Base-by-base conservation (phyloP, 35 echinoderm and acorn worm genomes). In the Heliocidaris tuberculata region DNA sequence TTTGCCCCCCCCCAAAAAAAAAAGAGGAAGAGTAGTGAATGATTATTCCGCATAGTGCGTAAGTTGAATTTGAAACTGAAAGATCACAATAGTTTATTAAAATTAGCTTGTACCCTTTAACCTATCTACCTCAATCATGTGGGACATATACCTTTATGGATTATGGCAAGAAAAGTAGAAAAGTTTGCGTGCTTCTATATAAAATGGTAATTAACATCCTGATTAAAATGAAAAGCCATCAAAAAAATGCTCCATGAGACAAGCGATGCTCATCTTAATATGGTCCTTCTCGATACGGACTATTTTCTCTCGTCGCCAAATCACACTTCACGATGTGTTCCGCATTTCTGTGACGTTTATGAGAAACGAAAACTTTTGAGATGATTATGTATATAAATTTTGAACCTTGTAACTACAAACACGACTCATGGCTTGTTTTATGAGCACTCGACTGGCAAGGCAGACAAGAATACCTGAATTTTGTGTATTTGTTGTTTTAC, bases 401-500 rank as follows among this genome's bases (percentile, higher is more conserved):
- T 48, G 47, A 89, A 32, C 47, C 87, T 48, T 89, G 47, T 32
- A 89, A 89, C 87, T 89, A 89, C 87, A 89, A 89, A 89, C 87
- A 89, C 15, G 31, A 27, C 87, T 47, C 87, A 89, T 48, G 87
- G 87, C 47, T 89, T 47, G 31, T 32, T 89, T 89, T 89, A 47
- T 47, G 31, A 48, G 31, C 87, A 47, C 31, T 19, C 31, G 47
- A 89, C 87, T n/a, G 31, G 31, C 87, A 89, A 89, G 31, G 31
- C 87, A 48, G 31, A 89, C 31, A 89, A 89, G 47, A 48, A 89
- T 89, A 89, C 31, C 87, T 89, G 87, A 89, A 47, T 89, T 89
- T 48, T 89, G 87, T 89, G 87, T 89, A 89, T 89, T 89, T 89
- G 87, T 89, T 89, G 31, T 89, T 89, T 89, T 89, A 89, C 87